Percentiles rank a stretch among this genome's conserved stretches.
These are phyloP conservation scores for Catotricha subobsoleta DNA, from an alignment of 2,888 invertebrate genomes.

Conservation along the genomic window DNA sequence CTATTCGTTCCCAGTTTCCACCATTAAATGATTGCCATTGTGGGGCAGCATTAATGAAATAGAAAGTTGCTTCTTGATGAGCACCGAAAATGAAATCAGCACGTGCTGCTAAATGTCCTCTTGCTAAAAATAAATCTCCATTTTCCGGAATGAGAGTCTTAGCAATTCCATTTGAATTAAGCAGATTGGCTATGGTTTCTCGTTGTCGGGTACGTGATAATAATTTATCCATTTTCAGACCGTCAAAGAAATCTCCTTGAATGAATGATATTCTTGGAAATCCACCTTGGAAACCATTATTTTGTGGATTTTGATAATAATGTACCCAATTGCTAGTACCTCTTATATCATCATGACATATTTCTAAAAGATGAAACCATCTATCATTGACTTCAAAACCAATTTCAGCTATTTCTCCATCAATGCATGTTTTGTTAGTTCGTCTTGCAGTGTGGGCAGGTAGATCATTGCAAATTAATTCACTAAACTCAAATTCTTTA, in stretches of 20 bases:
- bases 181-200: constrained; percentile 20
- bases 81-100: constrained; percentile 33
- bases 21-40: constrained; percentile 34
- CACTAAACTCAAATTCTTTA: constrained; percentile 15
- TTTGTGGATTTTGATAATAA: constrained; percentile 25
- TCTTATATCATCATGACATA: constrained; percentile 26
- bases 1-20: constrained; percentile 34
- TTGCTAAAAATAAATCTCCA: no score
- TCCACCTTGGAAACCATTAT: constrained; percentile 27
- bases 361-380: constrained; percentile 18
- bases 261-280: constrained; percentile 24
- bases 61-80: constrained; percentile 33
- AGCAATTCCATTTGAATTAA: constrained; percentile 19
- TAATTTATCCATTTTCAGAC: constrained; percentile 19
- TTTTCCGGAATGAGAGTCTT: constrained; percentile 19
- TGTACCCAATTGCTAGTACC: constrained; percentile 27
- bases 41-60: constrained; percentile 33
- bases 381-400: constrained; percentile 21
- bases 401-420: constrained; percentile 21
- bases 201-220: constrained; percentile 26
- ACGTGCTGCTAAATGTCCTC: constrained; percentile 34
- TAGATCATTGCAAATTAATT: constrained; percentile 20
- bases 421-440: constrained; percentile 18
- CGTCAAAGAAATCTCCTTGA: constrained; percentile 22
- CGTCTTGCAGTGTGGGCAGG: constrained; percentile 19